Conservation (phyloP, 2,113 vertebrate species). For the Sphyrna mokarran region DNA sequence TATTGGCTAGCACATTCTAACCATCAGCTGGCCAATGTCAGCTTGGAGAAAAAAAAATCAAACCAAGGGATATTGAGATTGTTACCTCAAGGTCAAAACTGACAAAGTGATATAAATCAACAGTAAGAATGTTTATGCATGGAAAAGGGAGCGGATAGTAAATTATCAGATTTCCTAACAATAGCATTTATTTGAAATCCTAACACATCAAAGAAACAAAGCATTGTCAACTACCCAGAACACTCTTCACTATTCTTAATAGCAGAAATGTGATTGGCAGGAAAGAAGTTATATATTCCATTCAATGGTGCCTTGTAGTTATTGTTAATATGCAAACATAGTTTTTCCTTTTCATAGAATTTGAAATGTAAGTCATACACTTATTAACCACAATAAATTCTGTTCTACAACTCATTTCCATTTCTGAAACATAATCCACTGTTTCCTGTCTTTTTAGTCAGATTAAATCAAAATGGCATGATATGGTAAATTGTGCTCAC, state of each 20-base stretch:
- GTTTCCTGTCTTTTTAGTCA: not conserved
- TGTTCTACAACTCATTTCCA: not conserved
- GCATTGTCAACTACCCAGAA: not conserved
- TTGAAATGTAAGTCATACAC: not conserved
- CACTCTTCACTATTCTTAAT: not conserved
- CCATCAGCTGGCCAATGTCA: not conserved
- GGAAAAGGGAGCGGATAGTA: not conserved
- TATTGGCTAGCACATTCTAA: not conserved
- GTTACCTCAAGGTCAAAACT: not conserved
- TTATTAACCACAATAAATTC: not conserved
- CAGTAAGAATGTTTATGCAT: not conserved
- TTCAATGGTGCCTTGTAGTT: not conserved
- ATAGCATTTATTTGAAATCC: not conserved
- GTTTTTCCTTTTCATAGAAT: not conserved
- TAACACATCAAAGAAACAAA: not conserved
- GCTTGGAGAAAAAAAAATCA: not conserved
- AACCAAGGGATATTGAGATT: not conserved
- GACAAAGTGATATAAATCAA: not conserved
- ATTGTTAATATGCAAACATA: conserved; percentile 4
- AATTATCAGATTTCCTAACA: not conserved
- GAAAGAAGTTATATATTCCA: not conserved
- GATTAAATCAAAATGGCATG: conserved; percentile 4
- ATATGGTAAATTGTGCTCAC: not conserved
- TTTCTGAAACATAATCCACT: conserved; percentile 6
- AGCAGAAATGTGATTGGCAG: not conserved